phyloP scores from a whole-genome alignment of 2,888 invertebrate species.

The Leucophenga maculata region DNA sequence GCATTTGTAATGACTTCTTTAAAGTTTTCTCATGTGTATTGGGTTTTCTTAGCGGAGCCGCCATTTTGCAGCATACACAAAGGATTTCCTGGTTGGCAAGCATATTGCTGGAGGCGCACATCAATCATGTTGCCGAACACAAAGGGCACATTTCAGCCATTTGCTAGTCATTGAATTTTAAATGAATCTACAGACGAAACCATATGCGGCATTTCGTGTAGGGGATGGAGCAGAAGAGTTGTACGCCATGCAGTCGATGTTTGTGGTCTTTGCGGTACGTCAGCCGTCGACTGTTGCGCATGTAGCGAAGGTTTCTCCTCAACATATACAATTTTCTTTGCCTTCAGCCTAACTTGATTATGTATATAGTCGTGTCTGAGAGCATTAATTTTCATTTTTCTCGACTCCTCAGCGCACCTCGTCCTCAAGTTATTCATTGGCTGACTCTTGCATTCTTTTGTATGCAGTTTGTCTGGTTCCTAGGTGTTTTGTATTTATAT shows the following conservation, averaged over 20 bases:
- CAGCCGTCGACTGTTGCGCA: not conserved
- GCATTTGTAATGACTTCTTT: conserved; percentile 1
- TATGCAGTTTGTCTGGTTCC: not conserved
- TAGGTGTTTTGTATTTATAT: not conserved
- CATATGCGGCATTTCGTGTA: not conserved
- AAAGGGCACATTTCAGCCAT: conserved; percentile 12
- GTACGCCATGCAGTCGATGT: not conserved
- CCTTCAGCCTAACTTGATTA: not conserved
- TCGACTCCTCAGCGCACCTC: not conserved
- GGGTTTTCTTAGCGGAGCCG: not conserved
- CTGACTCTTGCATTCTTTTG: conserved; percentile 2
- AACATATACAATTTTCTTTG: not conserved
- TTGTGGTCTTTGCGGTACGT: conserved; percentile 14
- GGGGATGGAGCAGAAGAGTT: not conserved
- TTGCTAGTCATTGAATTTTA: conserved; percentile 23
- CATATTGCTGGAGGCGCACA: not conserved
- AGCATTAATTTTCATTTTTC: not conserved
- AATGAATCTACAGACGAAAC: conserved; percentile 1
- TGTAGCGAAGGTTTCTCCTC: no score
- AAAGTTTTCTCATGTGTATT: not conserved
- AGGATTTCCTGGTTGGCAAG: conserved; percentile 3
- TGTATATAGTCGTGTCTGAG: not conserved
- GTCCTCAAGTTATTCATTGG: not conserved
- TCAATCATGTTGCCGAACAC: conserved; percentile 9
- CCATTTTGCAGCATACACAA: conserved; percentile 14